Conservation (phyloP, 2,113 vertebrate genomes). For the Symphodus melops region DNA sequence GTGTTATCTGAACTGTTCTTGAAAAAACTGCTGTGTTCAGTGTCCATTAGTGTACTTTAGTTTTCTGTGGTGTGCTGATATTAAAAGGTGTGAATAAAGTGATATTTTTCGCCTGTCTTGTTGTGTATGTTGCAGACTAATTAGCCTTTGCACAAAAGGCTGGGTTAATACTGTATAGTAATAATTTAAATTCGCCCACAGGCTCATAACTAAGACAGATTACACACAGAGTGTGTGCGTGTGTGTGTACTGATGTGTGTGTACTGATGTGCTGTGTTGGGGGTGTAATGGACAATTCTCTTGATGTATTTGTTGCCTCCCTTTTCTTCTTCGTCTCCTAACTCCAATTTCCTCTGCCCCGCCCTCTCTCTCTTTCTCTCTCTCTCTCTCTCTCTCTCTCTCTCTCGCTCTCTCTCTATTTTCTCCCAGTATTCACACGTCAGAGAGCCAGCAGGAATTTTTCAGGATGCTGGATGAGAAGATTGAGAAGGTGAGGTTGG, state of each 20-base stretch:
- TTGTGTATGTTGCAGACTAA: slow-evolving; percentile 13
- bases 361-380: slow-evolving; percentile 60
- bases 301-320: slow-evolving; percentile 80
- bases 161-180: slow-evolving; percentile 55
- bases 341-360: slow-evolving; percentile 69
- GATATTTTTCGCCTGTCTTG: neutral
- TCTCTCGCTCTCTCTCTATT: too few relatives aligned
- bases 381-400: slow-evolving; percentile 74
- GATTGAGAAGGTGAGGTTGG: slow-evolving; percentile 93
- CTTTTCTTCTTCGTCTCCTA: slow-evolving; percentile 58
- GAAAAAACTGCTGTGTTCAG: too few relatives aligned
- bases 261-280: slow-evolving; percentile 31
- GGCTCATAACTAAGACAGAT: slow-evolving; percentile 10
- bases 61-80: too few relatives aligned
- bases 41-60: too few relatives aligned
- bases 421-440: slow-evolving; percentile 94
- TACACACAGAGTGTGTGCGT: slow-evolving; percentile 43
- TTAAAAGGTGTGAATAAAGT: neutral
- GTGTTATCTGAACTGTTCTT: too few relatives aligned
- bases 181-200: slow-evolving; percentile 55
- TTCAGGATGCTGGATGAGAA: slow-evolving; percentile 99
- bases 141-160: slow-evolving; percentile 37
- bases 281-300: slow-evolving; percentile 84
- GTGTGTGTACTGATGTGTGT: slow-evolving; percentile 18
- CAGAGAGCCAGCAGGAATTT: slow-evolving; percentile 99